phyloP scores from a whole-genome alignment of 2,888 invertebrate genomes.

The Microctonus brassicae region DNA sequence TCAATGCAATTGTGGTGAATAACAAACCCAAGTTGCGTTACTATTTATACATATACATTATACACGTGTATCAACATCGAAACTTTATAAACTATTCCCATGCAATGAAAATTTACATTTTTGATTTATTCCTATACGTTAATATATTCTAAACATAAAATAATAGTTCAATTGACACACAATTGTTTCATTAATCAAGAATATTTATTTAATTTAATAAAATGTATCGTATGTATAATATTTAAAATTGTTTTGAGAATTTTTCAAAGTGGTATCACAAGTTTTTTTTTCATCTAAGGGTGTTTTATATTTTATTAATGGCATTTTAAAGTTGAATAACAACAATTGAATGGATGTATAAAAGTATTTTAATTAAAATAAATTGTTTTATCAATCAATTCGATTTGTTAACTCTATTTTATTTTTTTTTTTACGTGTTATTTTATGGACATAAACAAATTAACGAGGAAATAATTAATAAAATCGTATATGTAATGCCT shows the following conservation, averaged over 20 bases:
- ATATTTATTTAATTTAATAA: too few relatives aligned
- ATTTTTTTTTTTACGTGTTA: too few relatives aligned
- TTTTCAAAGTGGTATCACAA: too few relatives aligned
- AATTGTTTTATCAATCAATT: background rate
- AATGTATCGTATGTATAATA: too few relatives aligned
- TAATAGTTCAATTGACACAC: too few relatives aligned
- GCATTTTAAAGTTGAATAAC: background rate
- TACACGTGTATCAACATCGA: background rate
- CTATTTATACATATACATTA: background rate
- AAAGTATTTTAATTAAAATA: background rate
- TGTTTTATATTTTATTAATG: background rate
- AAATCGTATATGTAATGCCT: background rate
- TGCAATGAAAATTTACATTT: background rate
- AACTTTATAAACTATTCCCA: background rate
- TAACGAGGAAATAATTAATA: background rate
- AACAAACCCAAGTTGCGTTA: background rate
- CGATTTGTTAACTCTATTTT: background rate
- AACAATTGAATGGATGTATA: background rate
- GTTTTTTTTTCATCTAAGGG: too few relatives aligned
- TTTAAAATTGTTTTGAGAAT: too few relatives aligned
- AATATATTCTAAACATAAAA: too few relatives aligned
- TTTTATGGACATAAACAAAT: background rate
- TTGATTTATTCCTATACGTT: too few relatives aligned
- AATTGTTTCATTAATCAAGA: too few relatives aligned
- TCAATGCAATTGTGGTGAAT: background rate